Evolutionary conservation across 1,140 invertebrate species (phyloP), one percentile per base, ranked within the genome.

Genomic region (Tetragnatha versicolor): DNA sequence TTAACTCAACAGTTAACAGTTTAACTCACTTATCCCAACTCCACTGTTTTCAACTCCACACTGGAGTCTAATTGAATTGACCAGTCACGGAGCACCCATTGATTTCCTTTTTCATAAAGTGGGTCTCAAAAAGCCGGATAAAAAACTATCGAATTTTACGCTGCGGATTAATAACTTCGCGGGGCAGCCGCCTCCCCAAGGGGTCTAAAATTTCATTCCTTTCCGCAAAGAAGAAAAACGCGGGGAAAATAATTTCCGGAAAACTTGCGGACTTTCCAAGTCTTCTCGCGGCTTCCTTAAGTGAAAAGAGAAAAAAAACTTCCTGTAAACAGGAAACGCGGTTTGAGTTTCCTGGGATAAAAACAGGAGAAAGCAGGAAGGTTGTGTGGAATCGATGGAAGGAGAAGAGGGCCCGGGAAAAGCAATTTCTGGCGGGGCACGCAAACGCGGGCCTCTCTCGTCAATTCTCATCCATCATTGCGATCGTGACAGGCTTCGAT

Each of bases 341-440:
- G 72, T 63, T 75, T 58, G n/a, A 63, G 42, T 61, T 75, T 75
- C 58, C n/a, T n/a, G 25, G 55, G 45, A 39, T 45, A 49, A 75
- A 53, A 53, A 70, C 35, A 60, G 37, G 55, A 60, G 63, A 72
- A 75, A 39, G 37, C 51, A 49, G 31, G 35, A 75, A 45, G 20
- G 20, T 14, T 14, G 5, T 6, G 9, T 39, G 51, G 58, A 75
- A 75, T 75, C 72, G 63, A 75, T 75, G 49, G 25, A 37, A n/a
- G n/a, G n/a, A n/a, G n/a, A n/a, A 17, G 12, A 5, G 55, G 37
- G 20, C n/a, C n/a, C 55, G 55, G 45, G 39, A 45, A 68, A 75
- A 75, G 72, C 45, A 75, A 75, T 75, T 75, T 75, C 58, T 75
- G 58, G n/a, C n/a, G n/a, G n/a, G n/a, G n/a, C n/a, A n/a, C 72